These are phyloP conservation scores for Paramacrobiotus metropolitanus DNA, from an alignment of 1,140 invertebrate genomes.

Conservation along the genomic window DNA sequence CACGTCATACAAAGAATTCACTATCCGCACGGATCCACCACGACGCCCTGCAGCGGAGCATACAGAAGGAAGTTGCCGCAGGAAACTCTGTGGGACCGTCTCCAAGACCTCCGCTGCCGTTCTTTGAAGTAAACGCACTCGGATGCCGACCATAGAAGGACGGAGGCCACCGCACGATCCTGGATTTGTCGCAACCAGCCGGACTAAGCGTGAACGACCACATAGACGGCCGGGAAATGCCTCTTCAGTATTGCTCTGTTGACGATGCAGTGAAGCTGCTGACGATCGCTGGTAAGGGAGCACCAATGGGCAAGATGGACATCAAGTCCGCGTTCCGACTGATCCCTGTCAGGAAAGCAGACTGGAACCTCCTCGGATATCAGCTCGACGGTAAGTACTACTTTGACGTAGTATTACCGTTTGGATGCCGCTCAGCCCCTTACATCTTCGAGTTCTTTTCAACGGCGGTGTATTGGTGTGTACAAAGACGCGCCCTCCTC, in stretches of 20 bases:
- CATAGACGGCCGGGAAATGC: not conserved
- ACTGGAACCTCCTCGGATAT: not conserved
- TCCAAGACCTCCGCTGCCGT: not conserved
- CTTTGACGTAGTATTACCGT: not conserved
- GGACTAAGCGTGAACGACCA: not conserved
- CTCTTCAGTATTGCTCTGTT: not conserved
- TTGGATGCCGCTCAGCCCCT: not conserved
- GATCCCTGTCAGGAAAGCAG: not conserved
- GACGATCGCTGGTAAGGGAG: not conserved
- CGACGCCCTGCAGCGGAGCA: not conserved
- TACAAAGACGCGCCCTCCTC: not conserved
- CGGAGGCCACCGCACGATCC: not conserved
- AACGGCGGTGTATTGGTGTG: not conserved
- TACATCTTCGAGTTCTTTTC: not conserved
- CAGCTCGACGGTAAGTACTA: not conserved
- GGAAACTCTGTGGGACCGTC: not conserved
- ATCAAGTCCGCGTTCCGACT: not conserved
- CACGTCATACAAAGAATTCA: not conserved
- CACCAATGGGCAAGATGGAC: not conserved
- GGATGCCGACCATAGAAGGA: not conserved
- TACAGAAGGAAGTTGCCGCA: not conserved
- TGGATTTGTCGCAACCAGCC: not conserved
- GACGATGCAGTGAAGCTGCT: not conserved
- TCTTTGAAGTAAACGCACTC: not conserved
- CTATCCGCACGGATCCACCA: not conserved